Conservation (phyloP, 2,113 vertebrate species). For the Pionites leucogaster region DNA sequence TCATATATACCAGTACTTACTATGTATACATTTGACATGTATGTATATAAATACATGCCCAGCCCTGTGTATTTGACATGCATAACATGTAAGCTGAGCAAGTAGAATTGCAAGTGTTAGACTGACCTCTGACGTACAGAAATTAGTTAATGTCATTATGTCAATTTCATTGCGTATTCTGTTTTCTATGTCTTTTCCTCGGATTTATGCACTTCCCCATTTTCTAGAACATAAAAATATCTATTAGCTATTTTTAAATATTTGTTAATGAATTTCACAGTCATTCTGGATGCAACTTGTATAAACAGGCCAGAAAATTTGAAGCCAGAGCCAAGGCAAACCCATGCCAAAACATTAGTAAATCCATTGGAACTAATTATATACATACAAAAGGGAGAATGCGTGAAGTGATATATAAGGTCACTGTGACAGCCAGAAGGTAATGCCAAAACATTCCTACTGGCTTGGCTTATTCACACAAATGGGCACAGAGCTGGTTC, state of each 20-base stretch:
- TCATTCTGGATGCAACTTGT: not conserved
- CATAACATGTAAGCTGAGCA: not conserved
- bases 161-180: not conserved
- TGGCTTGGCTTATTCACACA: conserved; percentile 29
- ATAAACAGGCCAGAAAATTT: conserved; percentile 15
- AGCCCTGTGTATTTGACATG: not conserved
- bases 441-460: conserved; percentile 57
- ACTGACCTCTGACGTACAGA: not conserved
- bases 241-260: conserved; percentile 37
- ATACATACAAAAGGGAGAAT: conserved; percentile 43
- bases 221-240: conserved; percentile 21
- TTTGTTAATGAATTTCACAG: conserved; percentile 41
- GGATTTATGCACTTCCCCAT: not conserved
- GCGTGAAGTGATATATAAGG: conserved; percentile 63
- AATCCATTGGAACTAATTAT: conserved; percentile 65
- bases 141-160: not conserved
- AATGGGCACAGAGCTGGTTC: conserved; percentile 12
- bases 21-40: not conserved
- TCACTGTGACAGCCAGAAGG: conserved; percentile 56
- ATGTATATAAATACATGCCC: not conserved
- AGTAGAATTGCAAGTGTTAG: not conserved
- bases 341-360: conserved; percentile 53
- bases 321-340: conserved; percentile 34
- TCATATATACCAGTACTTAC: not conserved
- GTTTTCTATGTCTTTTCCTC: not conserved